Evolutionary conservation across 2,113 vertebrate species (phyloP).

Genomic region (Ahaetulla prasina): DNA sequence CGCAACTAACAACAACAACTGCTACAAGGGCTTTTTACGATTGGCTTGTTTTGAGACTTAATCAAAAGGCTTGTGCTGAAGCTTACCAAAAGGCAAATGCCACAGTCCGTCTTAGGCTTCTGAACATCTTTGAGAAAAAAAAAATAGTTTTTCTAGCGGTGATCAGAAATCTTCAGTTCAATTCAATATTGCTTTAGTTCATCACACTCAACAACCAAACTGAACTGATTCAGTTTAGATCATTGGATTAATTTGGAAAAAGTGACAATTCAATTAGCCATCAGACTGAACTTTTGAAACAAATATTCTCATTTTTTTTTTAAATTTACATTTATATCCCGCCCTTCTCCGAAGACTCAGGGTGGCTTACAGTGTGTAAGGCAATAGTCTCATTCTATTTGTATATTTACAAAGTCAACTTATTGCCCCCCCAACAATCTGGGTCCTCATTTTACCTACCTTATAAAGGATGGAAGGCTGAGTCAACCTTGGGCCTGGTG

Average conservation of each 20-base stretch:
- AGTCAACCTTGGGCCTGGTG: too few species aligned
- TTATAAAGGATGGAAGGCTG: too few species aligned
- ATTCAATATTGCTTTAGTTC: background rate
- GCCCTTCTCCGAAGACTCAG: too few species aligned
- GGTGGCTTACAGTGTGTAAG: too few species aligned
- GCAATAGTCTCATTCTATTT: too few species aligned
- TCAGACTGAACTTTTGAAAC: background rate
- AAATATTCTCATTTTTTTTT: background rate
- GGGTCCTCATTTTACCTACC: too few species aligned
- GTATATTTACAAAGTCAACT: too few species aligned
- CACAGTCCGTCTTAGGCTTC: background rate
- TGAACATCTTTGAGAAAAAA: background rate
- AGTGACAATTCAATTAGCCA: background rate
- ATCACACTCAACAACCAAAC: background rate
- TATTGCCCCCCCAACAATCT: too few species aligned
- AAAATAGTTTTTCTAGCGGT: background rate
- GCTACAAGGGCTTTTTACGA: background rate
- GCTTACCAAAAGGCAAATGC: background rate
- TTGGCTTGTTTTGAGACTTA: background rate
- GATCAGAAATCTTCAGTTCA: background rate
- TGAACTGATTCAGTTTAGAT: background rate
- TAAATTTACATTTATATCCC: too few species aligned
- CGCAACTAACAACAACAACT: too few species aligned
- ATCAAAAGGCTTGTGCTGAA: background rate
- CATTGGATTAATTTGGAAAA: background rate